Base-by-base conservation (phyloP, 2,113 vertebrate genomes). In the Oncorhynchus keta region DNA sequence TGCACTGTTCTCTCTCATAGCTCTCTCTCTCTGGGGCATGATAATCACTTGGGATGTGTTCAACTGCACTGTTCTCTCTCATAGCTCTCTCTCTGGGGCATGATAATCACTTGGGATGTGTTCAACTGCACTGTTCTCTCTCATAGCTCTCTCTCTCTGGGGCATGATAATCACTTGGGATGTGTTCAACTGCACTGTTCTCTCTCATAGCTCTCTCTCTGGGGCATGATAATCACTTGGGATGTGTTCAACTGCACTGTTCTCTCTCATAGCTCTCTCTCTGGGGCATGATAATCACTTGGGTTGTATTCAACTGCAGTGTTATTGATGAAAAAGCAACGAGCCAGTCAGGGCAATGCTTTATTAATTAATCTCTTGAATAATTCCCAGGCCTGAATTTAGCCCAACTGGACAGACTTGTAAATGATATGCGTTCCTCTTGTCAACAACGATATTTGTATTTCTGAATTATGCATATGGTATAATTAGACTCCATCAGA, bases 371-470 rank as follows among this genome's bases (percentile, higher is more conserved):
- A 80, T 83, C 76, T 78, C 75, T 73, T 45, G 39, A 45, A 45
- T 74, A 83, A 86, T 77, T 76, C 45, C 79, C 81, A 77, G 72
- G 32, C 73, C 62, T 78, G 82, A 71, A 76, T 81, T 80, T 76
- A 83, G 75, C 79, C 79, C 70, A 71, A 68, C 73, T 79, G 81
- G 75, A 78, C 75, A 75, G 69, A 77, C 81, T 82, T 80, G 81
- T 82, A 84, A 77, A 86, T 81, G 57, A 76, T 83, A 79, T 75
- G 77, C 76, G 74, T 74, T 87, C 70, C 75, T 80, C 73, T 72
- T 78, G 76, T 85, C 83, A 87, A 83, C 84, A 86, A 74, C 69
- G 68, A 79, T 81, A 87, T 87, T 85, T 85, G 81, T 85, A 80
- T 84, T 82, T 83, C 78, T 86, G 84, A 84, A 84, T 82, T 75